Evolutionary conservation across 2,113 vertebrate species (phyloP), one percentile per base, ranked within the genome.

Genomic region (Eidolon helvum): DNA sequence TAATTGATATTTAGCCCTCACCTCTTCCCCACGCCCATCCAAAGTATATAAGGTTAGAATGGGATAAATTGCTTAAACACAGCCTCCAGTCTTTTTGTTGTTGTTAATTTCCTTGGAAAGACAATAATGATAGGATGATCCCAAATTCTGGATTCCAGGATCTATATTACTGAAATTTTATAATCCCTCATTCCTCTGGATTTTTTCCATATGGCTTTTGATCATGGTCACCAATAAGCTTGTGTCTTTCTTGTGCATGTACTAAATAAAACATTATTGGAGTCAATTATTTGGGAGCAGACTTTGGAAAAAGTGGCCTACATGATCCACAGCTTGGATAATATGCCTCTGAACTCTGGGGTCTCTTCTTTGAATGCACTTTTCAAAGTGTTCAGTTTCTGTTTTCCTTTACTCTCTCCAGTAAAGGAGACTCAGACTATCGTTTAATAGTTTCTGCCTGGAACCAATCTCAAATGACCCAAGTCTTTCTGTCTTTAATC

Each of bases 391-490:
- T 75, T 50, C 33, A 19, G 71, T 96, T 95, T 93, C 96, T 95
- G 75, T 93, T 97, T 96, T 75, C 63, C 59, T 95, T 96, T 96
- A 50, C 71, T 89, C n/a, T 72, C 57, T 59, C 66, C 61, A 83
- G 68, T 74, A 88, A 96, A 97, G 85, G 68, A 95, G 74, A 91
- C 55, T 87, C 78, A 79, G 82, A 24, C 72, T 90, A 53, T 57
- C 50, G 50, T 95, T 92, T 77, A 95, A 89, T 45, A 93, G 86
- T 87, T 91, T 84, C 69, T 96, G 91, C 91, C 85, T 96, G 96
- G 91, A 97, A 91, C 45, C 78, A 95, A 75, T 96, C 77, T 94
- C 75, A 77, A 69, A 43, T 57, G 77, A 95, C 38, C 61, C 30
- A 93, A 24, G 38, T 43, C 88, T 92, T 97, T 45, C 40, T 82